phyloP scores from a whole-genome alignment of 92 coral and sea anemone genomes.

The Muricea muricata region DNA sequence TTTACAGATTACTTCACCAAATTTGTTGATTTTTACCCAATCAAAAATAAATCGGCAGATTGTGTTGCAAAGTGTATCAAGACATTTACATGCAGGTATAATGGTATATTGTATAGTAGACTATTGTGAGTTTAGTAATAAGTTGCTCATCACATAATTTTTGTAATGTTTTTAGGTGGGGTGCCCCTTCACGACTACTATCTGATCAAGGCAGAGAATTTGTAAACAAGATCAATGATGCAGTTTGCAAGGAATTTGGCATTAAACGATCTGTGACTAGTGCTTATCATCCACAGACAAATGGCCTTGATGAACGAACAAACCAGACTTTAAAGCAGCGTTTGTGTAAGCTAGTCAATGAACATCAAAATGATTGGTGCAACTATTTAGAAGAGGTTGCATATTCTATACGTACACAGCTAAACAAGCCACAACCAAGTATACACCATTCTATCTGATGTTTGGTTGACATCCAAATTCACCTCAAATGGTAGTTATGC shows the following conservation, averaged over 20 bases:
- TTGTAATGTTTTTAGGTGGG: background rate
- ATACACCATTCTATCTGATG: constrained; percentile 55
- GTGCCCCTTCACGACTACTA: constrained; percentile 14
- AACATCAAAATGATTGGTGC: constrained; percentile 1
- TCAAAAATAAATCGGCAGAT: background rate
- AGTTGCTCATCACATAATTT: background rate
- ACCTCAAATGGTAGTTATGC: background rate
- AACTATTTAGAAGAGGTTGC: constrained; percentile 10
- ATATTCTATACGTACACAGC: background rate
- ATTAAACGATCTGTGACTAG: constrained; percentile 13
- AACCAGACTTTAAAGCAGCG: background rate
- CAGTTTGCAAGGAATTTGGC: background rate
- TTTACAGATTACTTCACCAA: background rate
- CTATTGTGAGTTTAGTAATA: too few relatives aligned
- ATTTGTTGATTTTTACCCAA: background rate
- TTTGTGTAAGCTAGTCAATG: background rate
- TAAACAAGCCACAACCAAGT: constrained; percentile 62
- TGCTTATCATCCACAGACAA: constrained; percentile 1
- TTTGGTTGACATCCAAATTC: constrained; percentile 30
- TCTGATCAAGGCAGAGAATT: background rate
- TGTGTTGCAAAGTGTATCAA: constrained; percentile 1
- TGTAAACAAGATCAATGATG: background rate
- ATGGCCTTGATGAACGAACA: background rate
- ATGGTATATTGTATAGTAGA: background rate
- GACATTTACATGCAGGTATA: background rate